A percentile compares a stretch with the other conserved stretches of the same genome.
Conservation (phyloP, 1,140 invertebrate genomes). For the Rhagoletis zephyria region DNA sequence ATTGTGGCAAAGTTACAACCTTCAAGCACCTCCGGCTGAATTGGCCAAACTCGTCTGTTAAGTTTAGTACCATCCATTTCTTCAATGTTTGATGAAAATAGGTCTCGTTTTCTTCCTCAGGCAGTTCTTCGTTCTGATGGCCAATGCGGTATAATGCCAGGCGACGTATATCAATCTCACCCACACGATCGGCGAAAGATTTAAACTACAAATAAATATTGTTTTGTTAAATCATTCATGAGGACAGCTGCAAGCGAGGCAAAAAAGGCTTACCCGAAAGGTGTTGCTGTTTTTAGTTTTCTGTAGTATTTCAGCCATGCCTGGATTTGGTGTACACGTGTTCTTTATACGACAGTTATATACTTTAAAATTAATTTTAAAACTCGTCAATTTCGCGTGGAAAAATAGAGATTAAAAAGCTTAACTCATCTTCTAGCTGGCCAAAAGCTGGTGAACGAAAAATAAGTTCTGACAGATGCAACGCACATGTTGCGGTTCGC, state of each 20-base stretch:
- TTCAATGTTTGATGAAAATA: conserved; percentile 86
- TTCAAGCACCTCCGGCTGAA: conserved; percentile 83
- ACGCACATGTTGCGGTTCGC: conserved; percentile 23
- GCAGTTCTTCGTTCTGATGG: conserved; percentile 80
- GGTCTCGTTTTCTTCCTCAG: conserved; percentile 80
- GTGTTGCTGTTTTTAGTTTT: conserved; percentile 86
- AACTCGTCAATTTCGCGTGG: background rate
- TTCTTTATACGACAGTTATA: background rate
- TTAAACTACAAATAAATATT: conserved; percentile 80
- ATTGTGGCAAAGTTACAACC: conserved; percentile 84
- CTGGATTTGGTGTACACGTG: conserved; percentile 60
- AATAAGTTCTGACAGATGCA: background rate
- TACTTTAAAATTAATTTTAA: no score
- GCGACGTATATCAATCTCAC: conserved; percentile 86
- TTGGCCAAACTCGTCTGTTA: conserved; percentile 84
- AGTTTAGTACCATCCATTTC: conserved; percentile 90
- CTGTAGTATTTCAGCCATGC: conserved; percentile 84
- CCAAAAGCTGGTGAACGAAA: background rate
- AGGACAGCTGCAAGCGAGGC: background rate
- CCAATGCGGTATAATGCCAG: conserved; percentile 78
- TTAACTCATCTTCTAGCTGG: background rate
- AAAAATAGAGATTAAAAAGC: background rate
- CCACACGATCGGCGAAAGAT: conserved; percentile 87
- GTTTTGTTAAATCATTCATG: background rate
- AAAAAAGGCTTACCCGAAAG: conserved; percentile 79